Conservation (phyloP, 1,140 invertebrate species). For the Periplaneta americana region DNA sequence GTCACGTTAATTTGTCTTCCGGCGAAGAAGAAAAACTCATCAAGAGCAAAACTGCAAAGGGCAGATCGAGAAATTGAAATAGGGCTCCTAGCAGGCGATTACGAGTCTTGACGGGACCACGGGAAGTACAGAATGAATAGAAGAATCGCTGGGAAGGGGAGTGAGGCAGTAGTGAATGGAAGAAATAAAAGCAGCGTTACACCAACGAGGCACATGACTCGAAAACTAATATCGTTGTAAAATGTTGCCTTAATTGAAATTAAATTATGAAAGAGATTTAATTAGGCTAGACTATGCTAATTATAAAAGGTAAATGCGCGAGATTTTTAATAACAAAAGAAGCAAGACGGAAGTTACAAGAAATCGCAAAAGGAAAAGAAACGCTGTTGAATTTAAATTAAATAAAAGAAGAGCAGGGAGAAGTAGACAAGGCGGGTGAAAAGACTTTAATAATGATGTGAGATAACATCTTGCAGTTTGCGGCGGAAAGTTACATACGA, state of each 20-base stretch:
- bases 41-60: too few relatives aligned
- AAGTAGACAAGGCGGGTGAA: too few relatives aligned
- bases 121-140: neutral
- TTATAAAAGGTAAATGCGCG: neutral
- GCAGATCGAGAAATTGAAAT: neutral
- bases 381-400: neutral
- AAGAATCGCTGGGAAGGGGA: too few relatives aligned
- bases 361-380: neutral
- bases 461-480: too few relatives aligned
- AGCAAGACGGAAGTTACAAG: neutral
- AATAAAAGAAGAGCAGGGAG: neutral
- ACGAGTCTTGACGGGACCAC: neutral
- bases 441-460: too few relatives aligned
- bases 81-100: neutral
- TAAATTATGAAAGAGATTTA: neutral
- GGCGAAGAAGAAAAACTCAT: too few relatives aligned
- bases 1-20: too few relatives aligned
- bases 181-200: too few relatives aligned
- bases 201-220: neutral
- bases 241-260: neutral
- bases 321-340: neutral
- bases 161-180: neutral
- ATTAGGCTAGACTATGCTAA: neutral
- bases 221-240: neutral
- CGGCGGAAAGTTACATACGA: too few relatives aligned